Percentiles rank a stretch among this genome's conserved stretches.
Conservation (phyloP, 2,888 invertebrate species). For the Drosophila quasianomalipes region DNA sequence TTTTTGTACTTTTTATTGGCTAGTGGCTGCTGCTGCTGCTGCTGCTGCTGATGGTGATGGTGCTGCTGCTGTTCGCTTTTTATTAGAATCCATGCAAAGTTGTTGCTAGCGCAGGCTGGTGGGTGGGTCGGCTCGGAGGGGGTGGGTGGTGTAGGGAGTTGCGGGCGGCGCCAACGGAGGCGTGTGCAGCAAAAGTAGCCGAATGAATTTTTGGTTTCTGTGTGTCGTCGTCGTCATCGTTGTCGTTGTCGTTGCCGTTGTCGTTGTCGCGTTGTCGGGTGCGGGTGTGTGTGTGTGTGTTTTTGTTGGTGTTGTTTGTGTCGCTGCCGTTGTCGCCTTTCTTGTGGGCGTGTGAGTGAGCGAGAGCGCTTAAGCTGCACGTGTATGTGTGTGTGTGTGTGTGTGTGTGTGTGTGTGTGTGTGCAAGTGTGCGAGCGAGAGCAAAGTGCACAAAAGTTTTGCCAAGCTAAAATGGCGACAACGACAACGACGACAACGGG, state of each 20-base stretch:
- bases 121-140: background rate
- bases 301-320: constrained; percentile 32
- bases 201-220: constrained; percentile 74
- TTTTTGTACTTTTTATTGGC: constrained; percentile 25
- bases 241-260: constrained; percentile 11
- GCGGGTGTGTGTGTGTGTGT: constrained; percentile 33
- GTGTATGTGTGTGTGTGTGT: constrained; percentile 10
- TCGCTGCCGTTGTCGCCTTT: constrained; percentile 40
- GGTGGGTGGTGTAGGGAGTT: constrained; percentile 9
- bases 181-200: constrained; percentile 69
- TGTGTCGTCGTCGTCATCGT: constrained; percentile 47
- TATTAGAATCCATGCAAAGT: constrained; percentile 61
- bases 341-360: constrained; percentile 34
- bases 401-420: constrained; percentile 10
- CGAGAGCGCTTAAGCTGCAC: constrained; percentile 42
- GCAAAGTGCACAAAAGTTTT: constrained; percentile 77
- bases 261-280: constrained; percentile 30
- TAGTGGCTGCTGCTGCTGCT: constrained; percentile 29
- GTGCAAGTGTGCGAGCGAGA: constrained; percentile 57
- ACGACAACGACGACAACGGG: constrained; percentile 40
- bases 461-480: constrained; percentile 75
- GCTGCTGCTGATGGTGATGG: constrained; percentile 15
- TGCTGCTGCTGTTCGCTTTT: constrained; percentile 46
- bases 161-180: constrained; percentile 36
- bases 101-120: constrained; percentile 8